Evolutionary conservation across 1,140 invertebrate species (phyloP).

Genomic region (Anthonomus grandis): DNA sequence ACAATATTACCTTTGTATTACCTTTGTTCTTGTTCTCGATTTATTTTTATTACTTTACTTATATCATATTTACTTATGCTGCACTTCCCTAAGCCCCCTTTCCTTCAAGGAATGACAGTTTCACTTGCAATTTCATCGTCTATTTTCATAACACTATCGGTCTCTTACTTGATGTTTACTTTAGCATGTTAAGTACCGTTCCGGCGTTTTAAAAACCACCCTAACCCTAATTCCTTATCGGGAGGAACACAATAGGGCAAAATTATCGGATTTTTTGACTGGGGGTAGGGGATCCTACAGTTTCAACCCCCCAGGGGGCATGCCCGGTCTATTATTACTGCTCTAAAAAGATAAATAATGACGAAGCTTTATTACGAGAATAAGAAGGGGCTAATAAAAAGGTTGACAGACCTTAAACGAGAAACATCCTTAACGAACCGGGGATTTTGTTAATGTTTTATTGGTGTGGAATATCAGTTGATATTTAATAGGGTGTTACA

Average conservation of each 20-base stretch:
- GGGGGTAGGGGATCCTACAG: conserved; percentile 7
- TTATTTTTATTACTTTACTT: no score
- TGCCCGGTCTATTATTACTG: conserved; percentile 10
- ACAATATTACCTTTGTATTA: no score
- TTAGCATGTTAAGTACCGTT: conserved; percentile 20
- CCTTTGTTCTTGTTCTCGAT: no score
- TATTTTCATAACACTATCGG: conserved; percentile 14
- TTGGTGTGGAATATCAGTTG: no score
- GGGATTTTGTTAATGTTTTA: no score
- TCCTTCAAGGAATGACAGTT: no score
- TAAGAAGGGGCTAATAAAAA: conserved; percentile 3
- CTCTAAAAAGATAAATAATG: conserved; percentile 16
- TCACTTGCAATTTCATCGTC: conserved; percentile 3
- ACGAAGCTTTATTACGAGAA: conserved; percentile 10
- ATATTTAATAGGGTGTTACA: no score
- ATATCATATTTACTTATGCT: no score
- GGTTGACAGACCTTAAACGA: no score
- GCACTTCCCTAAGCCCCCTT: no score
- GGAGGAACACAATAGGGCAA: conserved; percentile 8
- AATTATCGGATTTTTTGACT: conserved; percentile 18
- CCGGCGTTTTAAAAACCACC: conserved; percentile 10
- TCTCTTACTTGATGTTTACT: conserved; percentile 19
- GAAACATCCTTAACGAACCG: no score
- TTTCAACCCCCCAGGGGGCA: conserved; percentile 4
- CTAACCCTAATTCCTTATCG: conserved; percentile 12